Evolutionary conservation across 2,113 vertebrate species (phyloP), one percentile per base, ranked within the genome.

Genomic region (Perca flavescens): DNA sequence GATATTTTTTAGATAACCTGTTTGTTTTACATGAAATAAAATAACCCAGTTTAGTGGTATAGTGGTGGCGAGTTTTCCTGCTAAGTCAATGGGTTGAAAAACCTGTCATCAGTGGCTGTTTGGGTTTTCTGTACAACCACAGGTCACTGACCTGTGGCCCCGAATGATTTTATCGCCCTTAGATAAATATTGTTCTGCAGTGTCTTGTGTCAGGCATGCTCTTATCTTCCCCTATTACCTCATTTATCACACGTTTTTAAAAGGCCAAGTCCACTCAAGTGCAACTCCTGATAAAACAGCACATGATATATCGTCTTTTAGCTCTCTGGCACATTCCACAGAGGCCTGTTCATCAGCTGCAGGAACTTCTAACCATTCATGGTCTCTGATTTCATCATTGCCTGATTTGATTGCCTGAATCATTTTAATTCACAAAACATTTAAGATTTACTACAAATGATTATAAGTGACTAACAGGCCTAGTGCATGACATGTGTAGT

Each of bases 141-240:
- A 76, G 90, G 93, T 91, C 89, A 72, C 34, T 78, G 93, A 94
- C 94, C 92, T 91, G 80, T 88, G 80, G 86, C 92, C 93, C 70
- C 83, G 77, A 67, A 92, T 88, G 91, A 92, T 94, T 95, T 94
- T 94, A 95, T 95, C 88, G 83, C 84, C 83, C 88, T 91, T 92
- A 92, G 91, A 94, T 92, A 95, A 96, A 95, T 94, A 95, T 91
- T 94, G 89, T 91, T 86, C 69, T 91, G 86, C 84, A 93, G 92
- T 94, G 92, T 94, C 91, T 92, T 80, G 90, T 93, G 91, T 95
- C 90, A 84, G 87, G 61, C 86, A 46, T 83, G 86, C 81, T 88
- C 88, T 93, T 92, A 92, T 93, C 94, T 90, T 84, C 75, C 82
- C 34, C 80, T 91, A 88, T 91, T 94, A 94, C 94, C 93, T 94